Conservation (phyloP, 1,140 invertebrate species). For the Drosophila athabasca region DNA sequence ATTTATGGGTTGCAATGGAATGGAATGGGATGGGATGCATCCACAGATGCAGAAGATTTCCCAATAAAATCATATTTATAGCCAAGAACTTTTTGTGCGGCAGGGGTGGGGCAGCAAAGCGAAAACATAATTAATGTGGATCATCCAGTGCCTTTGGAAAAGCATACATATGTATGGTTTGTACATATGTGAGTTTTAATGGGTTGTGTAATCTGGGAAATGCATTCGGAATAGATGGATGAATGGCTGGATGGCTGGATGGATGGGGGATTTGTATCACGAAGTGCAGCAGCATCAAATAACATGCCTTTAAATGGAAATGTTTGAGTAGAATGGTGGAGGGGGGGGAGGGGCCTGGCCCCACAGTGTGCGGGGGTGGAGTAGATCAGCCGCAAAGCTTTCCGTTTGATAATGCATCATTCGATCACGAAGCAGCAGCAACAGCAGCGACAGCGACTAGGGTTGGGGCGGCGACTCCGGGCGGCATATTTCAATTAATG, state of each 20-base stretch:
- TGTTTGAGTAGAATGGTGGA: constrained; percentile 22
- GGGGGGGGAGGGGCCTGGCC: background rate
- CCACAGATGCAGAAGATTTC: constrained; percentile 19
- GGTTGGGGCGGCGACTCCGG: background rate
- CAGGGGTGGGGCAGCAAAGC: constrained; percentile 25
- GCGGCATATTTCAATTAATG: constrained; percentile 44
- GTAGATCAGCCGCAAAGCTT: constrained; percentile 40
- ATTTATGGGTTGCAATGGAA: background rate
- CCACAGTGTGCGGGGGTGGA: constrained; percentile 19
- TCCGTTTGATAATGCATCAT: constrained; percentile 48
- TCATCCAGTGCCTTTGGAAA: constrained; percentile 35
- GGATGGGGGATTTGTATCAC: background rate
- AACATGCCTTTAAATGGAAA: constrained; percentile 51
- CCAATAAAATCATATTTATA: constrained; percentile 55
- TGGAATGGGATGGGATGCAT: no score
- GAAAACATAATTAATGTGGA: constrained; percentile 69
- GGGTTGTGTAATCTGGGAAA: constrained; percentile 50
- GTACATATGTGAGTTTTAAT: constrained; percentile 40
- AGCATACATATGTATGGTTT: no score
- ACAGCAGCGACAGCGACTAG: no score
- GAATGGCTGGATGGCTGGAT: background rate
- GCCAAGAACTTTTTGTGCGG: constrained; percentile 22
- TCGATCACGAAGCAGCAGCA: constrained; percentile 24
- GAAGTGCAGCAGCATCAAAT: constrained; percentile 41
- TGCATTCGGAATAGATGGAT: constrained; percentile 24